A percentile compares a stretch with the other conserved stretches of the same genome.
Evolutionary conservation across 1,140 invertebrate species (phyloP).

Genomic region (Eumaeus atala): DNA sequence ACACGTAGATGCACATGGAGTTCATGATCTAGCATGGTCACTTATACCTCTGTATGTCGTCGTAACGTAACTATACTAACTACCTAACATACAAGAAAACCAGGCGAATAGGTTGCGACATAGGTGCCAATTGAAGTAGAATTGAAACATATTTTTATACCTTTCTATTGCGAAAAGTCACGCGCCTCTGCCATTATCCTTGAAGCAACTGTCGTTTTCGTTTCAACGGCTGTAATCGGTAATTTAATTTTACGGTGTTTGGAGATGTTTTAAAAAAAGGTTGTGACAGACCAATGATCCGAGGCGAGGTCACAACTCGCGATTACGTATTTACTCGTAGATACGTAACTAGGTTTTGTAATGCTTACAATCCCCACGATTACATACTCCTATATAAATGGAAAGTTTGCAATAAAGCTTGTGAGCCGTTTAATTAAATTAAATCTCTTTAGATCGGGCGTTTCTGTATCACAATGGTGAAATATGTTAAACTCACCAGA

Average conservation of each 20-base stretch:
- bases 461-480: too few relatives aligned
- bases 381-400: conserved; percentile 2
- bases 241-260: conserved; percentile 59
- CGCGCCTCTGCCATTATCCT: conserved; percentile 7
- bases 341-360: conserved; percentile 24
- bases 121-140: neutral
- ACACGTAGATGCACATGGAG: too few relatives aligned
- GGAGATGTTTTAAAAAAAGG: conserved; percentile 42
- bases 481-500: too few relatives aligned
- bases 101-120: too few relatives aligned
- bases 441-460: too few relatives aligned
- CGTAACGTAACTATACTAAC: too few relatives aligned
- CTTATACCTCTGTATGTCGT: too few relatives aligned
- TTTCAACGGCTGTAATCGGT: conserved; percentile 44
- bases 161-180: neutral
- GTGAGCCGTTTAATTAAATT: too few relatives aligned
- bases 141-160: conserved; percentile 5
- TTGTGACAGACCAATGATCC: conserved; percentile 44
- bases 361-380: conserved; percentile 21
- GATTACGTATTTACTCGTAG: conserved; percentile 31
- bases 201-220: conserved; percentile 50
- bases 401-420: too few relatives aligned
- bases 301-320: conserved; percentile 29
- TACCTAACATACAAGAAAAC: too few relatives aligned
- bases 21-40: too few relatives aligned